Evolutionary conservation across 1,140 invertebrate genomes (phyloP).

Genomic region (Acromyrmex charruanus): DNA sequence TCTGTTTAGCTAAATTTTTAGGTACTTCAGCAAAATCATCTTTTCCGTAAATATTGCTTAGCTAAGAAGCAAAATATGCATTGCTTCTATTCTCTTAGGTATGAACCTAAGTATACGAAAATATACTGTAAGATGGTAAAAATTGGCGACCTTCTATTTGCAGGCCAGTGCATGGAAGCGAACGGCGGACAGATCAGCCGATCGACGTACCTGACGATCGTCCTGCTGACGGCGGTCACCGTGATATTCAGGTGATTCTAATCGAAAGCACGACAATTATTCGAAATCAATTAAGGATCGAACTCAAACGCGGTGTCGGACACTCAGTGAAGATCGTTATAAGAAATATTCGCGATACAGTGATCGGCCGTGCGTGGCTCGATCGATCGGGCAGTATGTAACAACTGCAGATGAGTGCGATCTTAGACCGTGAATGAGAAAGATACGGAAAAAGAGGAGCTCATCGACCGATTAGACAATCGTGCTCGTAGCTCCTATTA

Average conservation of each 20-base stretch:
- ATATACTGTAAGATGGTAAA: not conserved
- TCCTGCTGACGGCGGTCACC: conserved; percentile 78
- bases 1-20: too few species aligned
- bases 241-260: conserved; percentile 86
- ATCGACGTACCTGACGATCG: conserved; percentile 81
- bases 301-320: conserved; percentile 56
- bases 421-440: conserved; percentile 19
- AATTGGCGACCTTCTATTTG: conserved; percentile 60
- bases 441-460: conserved; percentile 48
- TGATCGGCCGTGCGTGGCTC: conserved; percentile 37
- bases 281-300: conserved; percentile 62
- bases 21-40: too few species aligned
- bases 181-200: conserved; percentile 78
- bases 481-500: conserved; percentile 78
- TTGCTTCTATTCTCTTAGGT: not conserved
- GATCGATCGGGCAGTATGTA: conserved; percentile 62
- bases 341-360: conserved; percentile 16
- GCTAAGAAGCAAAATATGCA: not conserved
- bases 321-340: conserved; percentile 58
- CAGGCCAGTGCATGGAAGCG: conserved; percentile 85
- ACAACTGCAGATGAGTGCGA: conserved; percentile 18
- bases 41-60: not conserved
- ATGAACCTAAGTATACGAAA: not conserved
- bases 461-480: conserved; percentile 72
- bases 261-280: conserved; percentile 73